These are phyloP conservation scores for Celastrina argiolus DNA, from an alignment of 2,888 invertebrate species.

Conservation along the genomic window DNA sequence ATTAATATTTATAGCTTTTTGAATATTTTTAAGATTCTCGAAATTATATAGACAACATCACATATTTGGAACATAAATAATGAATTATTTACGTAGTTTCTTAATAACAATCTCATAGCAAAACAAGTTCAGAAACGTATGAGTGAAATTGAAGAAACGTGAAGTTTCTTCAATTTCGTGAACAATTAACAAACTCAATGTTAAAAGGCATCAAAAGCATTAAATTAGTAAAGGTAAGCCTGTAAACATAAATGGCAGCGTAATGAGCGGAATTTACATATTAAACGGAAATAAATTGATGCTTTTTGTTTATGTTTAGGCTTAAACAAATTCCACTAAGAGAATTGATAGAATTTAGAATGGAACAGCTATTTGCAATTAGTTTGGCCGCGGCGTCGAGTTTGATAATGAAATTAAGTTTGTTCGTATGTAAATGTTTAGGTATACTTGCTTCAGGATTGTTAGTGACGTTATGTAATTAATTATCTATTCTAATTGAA, in stretches of 20 bases:
- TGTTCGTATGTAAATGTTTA: slow-evolving; percentile 7
- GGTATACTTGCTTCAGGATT: not conserved
- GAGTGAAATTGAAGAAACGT: too few species aligned
- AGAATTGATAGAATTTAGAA: slow-evolving; percentile 21
- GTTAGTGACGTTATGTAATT: slow-evolving; percentile 1
- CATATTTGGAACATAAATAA: too few species aligned
- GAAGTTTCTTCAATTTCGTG: too few species aligned
- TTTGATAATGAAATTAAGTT: slow-evolving; percentile 17
- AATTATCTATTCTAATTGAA: slow-evolving; percentile 7
- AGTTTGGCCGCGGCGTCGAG: slow-evolving; percentile 11
- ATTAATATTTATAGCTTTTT: too few species aligned
- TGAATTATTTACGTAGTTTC: too few species aligned
- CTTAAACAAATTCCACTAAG: slow-evolving; percentile 9
- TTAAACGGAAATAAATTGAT: slow-evolving; percentile 37
- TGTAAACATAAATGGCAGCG: slow-evolving; percentile 28
- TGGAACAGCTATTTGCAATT: slow-evolving; percentile 22
- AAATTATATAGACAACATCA: too few species aligned
- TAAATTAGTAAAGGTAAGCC: slow-evolving; percentile 16
- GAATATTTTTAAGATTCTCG: too few species aligned
- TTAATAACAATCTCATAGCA: too few species aligned
- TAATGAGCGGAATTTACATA: slow-evolving; percentile 42
- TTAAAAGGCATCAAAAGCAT: slow-evolving; percentile 8
- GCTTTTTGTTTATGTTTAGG: slow-evolving; percentile 24
- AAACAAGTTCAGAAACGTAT: too few species aligned
- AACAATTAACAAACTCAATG: slow-evolving; percentile 16